These are phyloP conservation scores for Berghia stephanieae DNA, from an alignment of 1,140 invertebrate genomes.

Conservation along the genomic window DNA sequence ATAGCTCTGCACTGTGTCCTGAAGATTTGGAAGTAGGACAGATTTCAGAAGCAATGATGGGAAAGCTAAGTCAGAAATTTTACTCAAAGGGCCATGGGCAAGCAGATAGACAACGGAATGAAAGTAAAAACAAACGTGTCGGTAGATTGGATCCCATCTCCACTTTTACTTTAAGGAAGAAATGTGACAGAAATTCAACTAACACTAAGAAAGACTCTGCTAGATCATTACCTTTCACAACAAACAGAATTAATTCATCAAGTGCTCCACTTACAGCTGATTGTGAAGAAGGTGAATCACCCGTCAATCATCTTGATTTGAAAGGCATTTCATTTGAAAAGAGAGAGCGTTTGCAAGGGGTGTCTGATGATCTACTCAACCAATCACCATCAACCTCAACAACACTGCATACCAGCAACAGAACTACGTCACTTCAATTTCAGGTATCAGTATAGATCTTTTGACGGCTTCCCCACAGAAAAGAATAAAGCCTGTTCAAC, in stretches of 20 bases:
- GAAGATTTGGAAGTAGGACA: conserved; percentile 33
- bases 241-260: too few relatives aligned
- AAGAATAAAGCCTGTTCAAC: neutral
- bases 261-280: too few relatives aligned
- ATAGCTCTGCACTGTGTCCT: conserved; percentile 22
- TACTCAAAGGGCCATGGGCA: too few relatives aligned
- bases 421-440: neutral
- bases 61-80: neutral
- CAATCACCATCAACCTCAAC: neutral
- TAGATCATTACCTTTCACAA: too few relatives aligned
- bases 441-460: neutral
- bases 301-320: too few relatives aligned
- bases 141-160: too few relatives aligned
- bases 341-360: conserved; percentile 21
- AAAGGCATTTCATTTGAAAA: conserved; percentile 21
- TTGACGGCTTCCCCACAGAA: neutral
- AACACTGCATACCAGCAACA: neutral
- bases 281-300: too few relatives aligned
- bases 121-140: too few relatives aligned
- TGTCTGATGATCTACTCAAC: conserved; percentile 26
- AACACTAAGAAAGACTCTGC: too few relatives aligned
- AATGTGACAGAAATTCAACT: too few relatives aligned
- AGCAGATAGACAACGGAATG: too few relatives aligned
- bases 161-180: too few relatives aligned
- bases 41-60: conserved; percentile 28